These are phyloP conservation scores for Nasua narica DNA, from an alignment of 2,797 vertebrate genomes.

Conservation along the genomic window DNA sequence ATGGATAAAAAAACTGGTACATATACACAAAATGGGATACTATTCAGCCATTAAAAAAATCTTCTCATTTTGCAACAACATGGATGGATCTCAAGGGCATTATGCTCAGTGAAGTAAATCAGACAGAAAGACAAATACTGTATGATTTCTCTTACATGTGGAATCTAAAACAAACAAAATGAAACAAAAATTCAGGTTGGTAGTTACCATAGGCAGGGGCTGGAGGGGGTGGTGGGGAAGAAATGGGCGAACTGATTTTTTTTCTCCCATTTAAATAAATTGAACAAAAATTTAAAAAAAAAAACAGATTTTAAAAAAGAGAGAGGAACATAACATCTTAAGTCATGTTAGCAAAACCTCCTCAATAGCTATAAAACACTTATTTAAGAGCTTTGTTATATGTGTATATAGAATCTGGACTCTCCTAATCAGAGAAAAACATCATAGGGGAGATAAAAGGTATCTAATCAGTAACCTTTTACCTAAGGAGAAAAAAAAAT, in stretches of 20 bases:
- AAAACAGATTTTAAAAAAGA: not conserved
- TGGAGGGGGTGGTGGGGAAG: not conserved
- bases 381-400: not conserved
- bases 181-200: not conserved
- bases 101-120: not conserved
- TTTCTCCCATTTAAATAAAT: not conserved
- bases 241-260: not conserved
- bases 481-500: not conserved
- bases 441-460: not conserved
- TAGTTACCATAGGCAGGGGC: not conserved
- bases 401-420: not conserved
- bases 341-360: conserved; percentile 32
- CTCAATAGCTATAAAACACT: not conserved
- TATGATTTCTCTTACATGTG: not conserved
- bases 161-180: not conserved
- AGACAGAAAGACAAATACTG: not conserved
- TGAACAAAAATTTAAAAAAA: not conserved
- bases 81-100: not conserved
- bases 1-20: not conserved
- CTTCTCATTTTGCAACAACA: not conserved
- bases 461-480: not conserved
- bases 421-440: not conserved
- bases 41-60: not conserved
- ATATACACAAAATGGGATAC: not conserved
- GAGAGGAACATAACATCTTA: not conserved